phyloP scores from a whole-genome alignment of 2,113 vertebrate genomes.

The Procavia capensis region DNA sequence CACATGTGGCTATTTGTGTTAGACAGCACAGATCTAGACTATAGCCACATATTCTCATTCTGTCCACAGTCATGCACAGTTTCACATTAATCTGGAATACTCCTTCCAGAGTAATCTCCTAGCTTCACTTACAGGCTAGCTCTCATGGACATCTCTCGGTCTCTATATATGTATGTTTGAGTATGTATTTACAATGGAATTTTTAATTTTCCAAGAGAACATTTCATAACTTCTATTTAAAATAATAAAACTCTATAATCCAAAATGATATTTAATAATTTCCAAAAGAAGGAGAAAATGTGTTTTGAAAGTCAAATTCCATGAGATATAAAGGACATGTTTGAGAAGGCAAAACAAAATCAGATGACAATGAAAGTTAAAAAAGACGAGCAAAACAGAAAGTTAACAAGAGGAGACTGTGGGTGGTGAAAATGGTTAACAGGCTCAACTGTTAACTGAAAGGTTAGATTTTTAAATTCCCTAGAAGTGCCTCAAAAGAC shows the following conservation, averaged over 20 bases:
- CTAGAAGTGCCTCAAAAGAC: too few relatives aligned
- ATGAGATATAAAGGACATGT: neutral
- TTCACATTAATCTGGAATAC: neutral
- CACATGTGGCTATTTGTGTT: rapidly evolving
- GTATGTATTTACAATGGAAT: neutral
- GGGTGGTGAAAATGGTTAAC: too few relatives aligned
- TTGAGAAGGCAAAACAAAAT: too few relatives aligned
- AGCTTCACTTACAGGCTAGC: too few relatives aligned
- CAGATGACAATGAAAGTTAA: neutral
- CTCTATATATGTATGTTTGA: rapidly evolving
- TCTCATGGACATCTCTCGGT: rapidly evolving
- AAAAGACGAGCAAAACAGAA: neutral
- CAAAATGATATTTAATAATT: neutral
- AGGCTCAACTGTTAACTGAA: neutral
- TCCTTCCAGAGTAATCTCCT: neutral
- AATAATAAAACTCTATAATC: neutral
- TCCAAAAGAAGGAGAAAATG: neutral
- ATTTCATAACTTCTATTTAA: neutral
- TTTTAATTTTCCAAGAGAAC: neutral
- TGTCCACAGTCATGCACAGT: neutral
- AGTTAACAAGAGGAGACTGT: neutral
- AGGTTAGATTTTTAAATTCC: neutral
- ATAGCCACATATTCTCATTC: neutral
- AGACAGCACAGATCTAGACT: neutral
- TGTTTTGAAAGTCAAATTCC: too few relatives aligned